Evolutionary conservation across 2,888 invertebrate species (phyloP), one percentile per base, ranked within the genome.

Genomic region (Cheilosia grossa): DNA sequence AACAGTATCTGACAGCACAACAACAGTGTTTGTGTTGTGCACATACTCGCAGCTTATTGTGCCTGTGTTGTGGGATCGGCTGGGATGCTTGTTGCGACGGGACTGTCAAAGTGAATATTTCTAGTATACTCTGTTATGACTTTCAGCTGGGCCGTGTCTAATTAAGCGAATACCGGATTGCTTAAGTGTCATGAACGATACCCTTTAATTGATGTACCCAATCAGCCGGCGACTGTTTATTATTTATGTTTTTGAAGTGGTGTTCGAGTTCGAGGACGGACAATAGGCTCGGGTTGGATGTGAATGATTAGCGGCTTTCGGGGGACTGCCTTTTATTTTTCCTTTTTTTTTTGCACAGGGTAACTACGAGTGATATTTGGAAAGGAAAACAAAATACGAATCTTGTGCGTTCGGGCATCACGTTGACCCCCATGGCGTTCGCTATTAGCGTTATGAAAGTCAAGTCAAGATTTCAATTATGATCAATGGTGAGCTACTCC

Each of bases 61-160:
- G 63, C 47, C 24, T 17, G 17, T 51, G 51, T 24, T 33, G 17
- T 51, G 51, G 15, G 24, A 24, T 5, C 44, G 53, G 37, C 4
- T 54, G 53, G 47, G 54, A 37, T 33, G 54, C 27, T 54, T 69
- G 33, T 33, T 69, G 30, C 44, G 42, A 40, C 30, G 19, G 27
- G 13, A 37, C 17, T 56, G 56, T 69, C 42, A 56, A 30, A 9
- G 30, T 30, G 30, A 30, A 69, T 69, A 53, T 53, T 49, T 51
- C 24, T 24, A 17, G 9, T 19, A 19, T 19, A 9, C 63, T 49
- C 19, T 42, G 21, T 49, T 37, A 19, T 17, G 42, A 30, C 13
- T 30, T 44, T 61, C 33, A 15, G 24, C 51, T 51, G 1, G 4
- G 24, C 24, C 51, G 51, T 51, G 51, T 51, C 51, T 27, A 51